phyloP scores from a whole-genome alignment of 2,113 vertebrate species.

The Chamaea fasciata region DNA sequence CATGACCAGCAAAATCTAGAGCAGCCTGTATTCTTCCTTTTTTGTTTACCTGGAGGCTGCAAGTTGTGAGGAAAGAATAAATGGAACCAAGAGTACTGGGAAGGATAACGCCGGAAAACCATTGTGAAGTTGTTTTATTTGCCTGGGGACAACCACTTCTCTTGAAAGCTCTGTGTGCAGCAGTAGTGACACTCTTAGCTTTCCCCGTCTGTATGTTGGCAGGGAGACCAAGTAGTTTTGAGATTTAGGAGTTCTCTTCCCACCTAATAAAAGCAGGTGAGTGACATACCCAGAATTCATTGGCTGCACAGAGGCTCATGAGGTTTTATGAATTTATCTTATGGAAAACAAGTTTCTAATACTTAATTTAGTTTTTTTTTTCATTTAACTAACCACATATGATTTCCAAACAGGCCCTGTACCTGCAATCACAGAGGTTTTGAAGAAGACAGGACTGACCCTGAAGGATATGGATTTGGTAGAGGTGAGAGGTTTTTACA shows the following conservation, averaged over 20 bases:
- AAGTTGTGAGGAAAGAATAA: background rate
- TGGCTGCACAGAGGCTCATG: background rate
- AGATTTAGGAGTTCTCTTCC: background rate
- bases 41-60: background rate
- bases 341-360: background rate
- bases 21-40: background rate
- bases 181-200: background rate
- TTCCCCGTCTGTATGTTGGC: background rate
- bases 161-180: background rate
- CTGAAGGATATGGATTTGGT: constrained; percentile 93
- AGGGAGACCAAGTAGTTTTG: background rate
- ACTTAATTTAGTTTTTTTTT: background rate
- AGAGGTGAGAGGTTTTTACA: constrained; percentile 74
- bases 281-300: background rate
- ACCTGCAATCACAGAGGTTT: constrained; percentile 85
- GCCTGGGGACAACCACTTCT: background rate
- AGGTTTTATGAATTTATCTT: background rate
- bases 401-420: constrained; percentile 83
- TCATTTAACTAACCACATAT: background rate
- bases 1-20: background rate
- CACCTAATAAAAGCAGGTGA: background rate
- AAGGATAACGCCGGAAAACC: background rate
- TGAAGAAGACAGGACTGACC: constrained; percentile 89
- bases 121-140: background rate
- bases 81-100: background rate